Evolutionary conservation across 2,888 invertebrate genomes (phyloP), one percentile per base, ranked within the genome.

Genomic region (Copidosoma aretas): DNA sequence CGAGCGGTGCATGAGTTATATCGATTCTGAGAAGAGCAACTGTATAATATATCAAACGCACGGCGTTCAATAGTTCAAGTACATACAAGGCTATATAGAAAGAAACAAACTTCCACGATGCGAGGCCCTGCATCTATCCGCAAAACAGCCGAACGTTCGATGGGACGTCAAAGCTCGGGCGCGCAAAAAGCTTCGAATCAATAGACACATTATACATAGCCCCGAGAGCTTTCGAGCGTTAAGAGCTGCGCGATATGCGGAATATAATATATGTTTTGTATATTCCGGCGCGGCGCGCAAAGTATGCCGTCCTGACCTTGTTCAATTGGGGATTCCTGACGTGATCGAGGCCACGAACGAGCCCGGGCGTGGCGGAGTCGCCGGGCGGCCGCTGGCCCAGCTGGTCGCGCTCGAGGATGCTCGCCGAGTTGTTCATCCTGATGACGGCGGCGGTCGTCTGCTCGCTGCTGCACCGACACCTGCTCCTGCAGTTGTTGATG

Each of bases 251-350:
- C n/a, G n/a, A n/a, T n/a, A n/a, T n/a, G n/a, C n/a, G n/a, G n/a
- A n/a, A n/a, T n/a, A n/a, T n/a, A n/a, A n/a, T n/a, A n/a, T n/a
- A n/a, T n/a, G n/a, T n/a, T n/a, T n/a, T n/a, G n/a, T n/a, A n/a
- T n/a, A n/a, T n/a, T n/a, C n/a, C n/a, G n/a, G n/a, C n/a, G n/a
- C n/a, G n/a, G n/a, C n/a, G n/a, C n/a, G n/a, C n/a, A n/a, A n/a
- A n/a, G n/a, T n/a, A n/a, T n/a, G n/a, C 8, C 43, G 43, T 12
- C 14, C 80, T 76, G 82, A 91, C 91, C 90, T 91, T 91, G 82
- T 91, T 91, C 14, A 91, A 86, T 67, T 89, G 87, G 1, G 91
- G 90, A 80, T 90, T 87, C 71, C 88, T 86, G 57, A 91, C 85
- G 73, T 89, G 88, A 83, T 91, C 91, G 73, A 91, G 86, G 67